Base-by-base conservation (phyloP, 2,113 vertebrate species). In the Caloenas nicobarica region DNA sequence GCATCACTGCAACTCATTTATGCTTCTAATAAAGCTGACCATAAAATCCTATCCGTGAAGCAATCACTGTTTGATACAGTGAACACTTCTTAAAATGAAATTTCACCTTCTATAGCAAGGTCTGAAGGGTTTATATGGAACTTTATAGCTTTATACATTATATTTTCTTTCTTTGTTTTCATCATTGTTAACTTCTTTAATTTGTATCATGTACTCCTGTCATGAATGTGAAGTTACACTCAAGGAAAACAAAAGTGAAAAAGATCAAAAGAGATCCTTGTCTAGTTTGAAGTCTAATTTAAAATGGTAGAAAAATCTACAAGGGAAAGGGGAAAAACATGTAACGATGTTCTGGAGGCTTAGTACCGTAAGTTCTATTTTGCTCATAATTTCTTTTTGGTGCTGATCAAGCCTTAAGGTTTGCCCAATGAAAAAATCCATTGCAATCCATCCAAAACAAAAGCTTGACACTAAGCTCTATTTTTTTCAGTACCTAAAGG, bases 31-130 rank as follows among this genome's bases (percentile, higher is more conserved):
- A 89, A 96, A 93, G 40, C 53, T 85, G 70, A 69, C 36, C 50
- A 9, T 93, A 95, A 95, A 96, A 94, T 72, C 24, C 18, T 86
- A 19, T 18, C 44, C 36, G 31, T 48, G 46, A 38, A 93, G 40
- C 36, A 95, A 65, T 88, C 33, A 62, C 11, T 64, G 34, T 81
- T 50, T 66, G 53, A 86, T 88, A 40, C 28, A 50, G 72, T 82
- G 82, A 93, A 77, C 12, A 33, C 80, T 96, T 92, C 56, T 66
- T 81, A 50, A 80, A 89, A 78, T 86, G 34, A 97, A 95, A 81
- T 83, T 66, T 21, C 26, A 65, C 36, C 25, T 83, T 93, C 42
- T 5, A 9, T 58, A 42, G 19, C 70, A 44, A 66, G 18, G 81
- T 82, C 18, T 44, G 70, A 79, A 76, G 58, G 38, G 29, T 48